phyloP scores from a whole-genome alignment of 2,113 vertebrate species.

The Oenanthe melanoleuca region DNA sequence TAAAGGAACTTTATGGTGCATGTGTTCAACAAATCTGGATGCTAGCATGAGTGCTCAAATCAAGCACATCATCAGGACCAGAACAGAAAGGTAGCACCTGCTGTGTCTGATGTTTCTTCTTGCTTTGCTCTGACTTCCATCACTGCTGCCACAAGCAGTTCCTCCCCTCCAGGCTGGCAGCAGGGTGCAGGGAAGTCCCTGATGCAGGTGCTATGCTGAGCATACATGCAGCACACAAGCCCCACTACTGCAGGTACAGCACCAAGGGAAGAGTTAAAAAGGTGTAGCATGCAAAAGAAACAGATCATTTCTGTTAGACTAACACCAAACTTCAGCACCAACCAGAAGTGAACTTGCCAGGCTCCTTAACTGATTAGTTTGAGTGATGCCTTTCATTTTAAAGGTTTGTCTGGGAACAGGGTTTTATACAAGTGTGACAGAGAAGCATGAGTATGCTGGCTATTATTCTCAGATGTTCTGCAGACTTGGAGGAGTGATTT shows the following conservation, averaged over 20 bases:
- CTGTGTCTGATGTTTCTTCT: not conserved
- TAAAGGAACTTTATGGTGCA: not conserved
- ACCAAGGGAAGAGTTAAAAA: not conserved
- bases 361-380: not conserved
- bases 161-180: accelerated
- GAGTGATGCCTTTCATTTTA: slow-evolving; percentile 4
- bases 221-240: not conserved
- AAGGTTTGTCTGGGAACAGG: not conserved
- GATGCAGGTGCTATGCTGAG: not conserved
- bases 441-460: not conserved
- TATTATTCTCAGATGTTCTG: slow-evolving; percentile 44
- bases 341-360: not conserved
- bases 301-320: not conserved
- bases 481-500: slow-evolving; percentile 18
- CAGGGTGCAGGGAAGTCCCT: not conserved
- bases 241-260: not conserved
- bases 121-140: not conserved
- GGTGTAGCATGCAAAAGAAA: not conserved
- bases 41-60: not conserved
- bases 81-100: not conserved
- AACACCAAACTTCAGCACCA: not conserved
- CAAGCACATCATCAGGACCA: not conserved
- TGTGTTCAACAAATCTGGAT: not conserved
- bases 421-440: not conserved
- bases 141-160: not conserved